Conservation (phyloP, 2,797 vertebrate species). For the Silurus lanzhouensis region DNA sequence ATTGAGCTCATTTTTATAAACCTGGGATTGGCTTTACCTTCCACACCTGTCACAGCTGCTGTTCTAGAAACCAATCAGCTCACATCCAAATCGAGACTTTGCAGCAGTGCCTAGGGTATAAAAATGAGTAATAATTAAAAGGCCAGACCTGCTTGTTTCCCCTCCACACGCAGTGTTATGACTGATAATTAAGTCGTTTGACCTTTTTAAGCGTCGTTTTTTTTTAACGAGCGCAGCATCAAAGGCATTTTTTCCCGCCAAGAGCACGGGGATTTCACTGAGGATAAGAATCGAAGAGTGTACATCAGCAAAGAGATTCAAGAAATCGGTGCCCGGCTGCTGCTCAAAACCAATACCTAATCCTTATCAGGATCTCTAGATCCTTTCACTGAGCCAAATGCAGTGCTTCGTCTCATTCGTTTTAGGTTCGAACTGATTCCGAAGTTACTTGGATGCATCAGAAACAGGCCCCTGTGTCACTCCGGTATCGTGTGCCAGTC, state of each 20-base stretch:
- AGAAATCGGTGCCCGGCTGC: background rate
- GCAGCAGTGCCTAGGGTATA: background rate
- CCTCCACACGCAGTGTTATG: background rate
- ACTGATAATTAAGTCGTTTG: conserved; percentile 8
- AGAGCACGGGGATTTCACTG: background rate
- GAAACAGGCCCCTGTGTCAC: conserved; percentile 38
- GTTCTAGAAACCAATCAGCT: too few relatives aligned
- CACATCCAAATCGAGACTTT: background rate
- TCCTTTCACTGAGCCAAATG: background rate
- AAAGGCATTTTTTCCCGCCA: background rate
- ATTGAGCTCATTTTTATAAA: background rate
- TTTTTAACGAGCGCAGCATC: background rate
- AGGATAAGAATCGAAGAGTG: background rate
- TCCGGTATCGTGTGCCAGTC: conserved; percentile 57
- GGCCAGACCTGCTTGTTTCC: background rate
- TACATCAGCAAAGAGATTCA: background rate
- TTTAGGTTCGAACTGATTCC: background rate
- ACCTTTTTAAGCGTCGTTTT: background rate
- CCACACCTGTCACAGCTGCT: background rate
- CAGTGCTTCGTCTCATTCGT: background rate
- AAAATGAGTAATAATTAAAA: conserved; percentile 3
- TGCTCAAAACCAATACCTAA: background rate
- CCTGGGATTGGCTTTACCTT: background rate
- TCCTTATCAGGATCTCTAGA: background rate
- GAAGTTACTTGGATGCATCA: conserved; percentile 22